Percentiles rank a stretch among this genome's conserved stretches.
Conservation (phyloP, 1,140 invertebrate species). For the Achroia grisella region DNA sequence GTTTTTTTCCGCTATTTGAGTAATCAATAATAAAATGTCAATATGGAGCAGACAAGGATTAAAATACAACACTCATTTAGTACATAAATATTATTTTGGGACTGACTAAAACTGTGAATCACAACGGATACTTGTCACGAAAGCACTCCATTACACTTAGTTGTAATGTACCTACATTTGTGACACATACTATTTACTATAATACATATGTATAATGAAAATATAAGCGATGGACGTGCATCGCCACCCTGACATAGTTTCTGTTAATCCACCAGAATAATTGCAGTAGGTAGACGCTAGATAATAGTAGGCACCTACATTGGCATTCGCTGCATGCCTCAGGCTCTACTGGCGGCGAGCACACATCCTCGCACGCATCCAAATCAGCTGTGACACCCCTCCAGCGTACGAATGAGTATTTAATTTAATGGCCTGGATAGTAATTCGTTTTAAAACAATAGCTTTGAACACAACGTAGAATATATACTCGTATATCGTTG, state of each 20-base stretch:
- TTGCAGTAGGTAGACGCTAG: conserved; percentile 49
- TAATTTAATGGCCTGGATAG: conserved; percentile 62
- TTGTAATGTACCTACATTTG: too few relatives aligned
- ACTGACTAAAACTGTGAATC: too few relatives aligned
- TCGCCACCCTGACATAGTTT: conserved; percentile 43
- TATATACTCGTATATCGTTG: conserved; percentile 20
- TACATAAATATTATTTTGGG: too few relatives aligned
- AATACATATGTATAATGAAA: too few relatives aligned
- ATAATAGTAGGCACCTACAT: conserved; percentile 53
- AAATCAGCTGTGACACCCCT: conserved; percentile 46
- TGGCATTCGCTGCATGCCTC: conserved; percentile 47
- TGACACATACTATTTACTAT: too few relatives aligned
- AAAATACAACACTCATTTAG: too few relatives aligned
- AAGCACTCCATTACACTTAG: too few relatives aligned
- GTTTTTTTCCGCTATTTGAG: too few relatives aligned
- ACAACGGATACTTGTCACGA: too few relatives aligned
- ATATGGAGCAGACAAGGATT: too few relatives aligned
- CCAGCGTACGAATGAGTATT: conserved; percentile 58
- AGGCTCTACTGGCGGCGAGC: conserved; percentile 28
- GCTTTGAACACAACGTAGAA: conserved; percentile 29
- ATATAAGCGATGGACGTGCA: not conserved
- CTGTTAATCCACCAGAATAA: conserved; percentile 42
- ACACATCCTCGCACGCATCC: conserved; percentile 47
- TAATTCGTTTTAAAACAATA: conserved; percentile 62
- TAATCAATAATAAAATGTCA: too few relatives aligned